Percentiles rank a stretch among this genome's conserved stretches.
Evolutionary conservation across 2,113 vertebrate genomes (phyloP).

Genomic region (Thermophis baileyi): DNA sequence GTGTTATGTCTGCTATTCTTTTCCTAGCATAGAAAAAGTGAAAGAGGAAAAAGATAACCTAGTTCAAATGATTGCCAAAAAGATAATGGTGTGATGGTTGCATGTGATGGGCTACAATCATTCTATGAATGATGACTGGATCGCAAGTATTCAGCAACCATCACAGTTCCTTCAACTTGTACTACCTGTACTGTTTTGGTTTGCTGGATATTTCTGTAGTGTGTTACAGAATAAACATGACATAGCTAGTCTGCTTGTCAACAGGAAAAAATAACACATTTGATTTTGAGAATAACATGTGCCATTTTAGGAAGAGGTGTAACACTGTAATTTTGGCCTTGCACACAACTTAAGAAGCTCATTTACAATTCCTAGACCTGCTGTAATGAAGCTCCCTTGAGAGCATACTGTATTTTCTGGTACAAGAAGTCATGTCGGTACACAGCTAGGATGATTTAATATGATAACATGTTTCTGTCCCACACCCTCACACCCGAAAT

Average conservation of each 20-base stretch:
- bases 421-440: neutral
- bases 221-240: neutral
- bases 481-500: neutral
- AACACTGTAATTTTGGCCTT: neutral
- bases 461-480: neutral
- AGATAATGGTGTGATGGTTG: neutral
- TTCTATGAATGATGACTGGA: neutral
- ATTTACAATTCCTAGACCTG: constrained; percentile 4
- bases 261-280: neutral
- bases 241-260: constrained; percentile 1
- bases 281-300: neutral
- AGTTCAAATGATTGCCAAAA: neutral
- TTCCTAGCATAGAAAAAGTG: neutral
- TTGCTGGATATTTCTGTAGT: neutral
- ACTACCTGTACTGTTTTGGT: neutral
- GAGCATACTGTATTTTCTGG: neutral
- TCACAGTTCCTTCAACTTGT: neutral
- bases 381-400: constrained; percentile 8
- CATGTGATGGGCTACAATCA: neutral
- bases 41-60: neutral
- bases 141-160: neutral
- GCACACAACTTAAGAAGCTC: constrained; percentile 1
- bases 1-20: neutral
- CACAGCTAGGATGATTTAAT: constrained; percentile 3
- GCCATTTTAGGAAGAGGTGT: neutral